A percentile compares a stretch with the other conserved stretches of the same genome.
Evolutionary conservation across 2,888 invertebrate species (phyloP).

Genomic region (Dusona sp.): DNA sequence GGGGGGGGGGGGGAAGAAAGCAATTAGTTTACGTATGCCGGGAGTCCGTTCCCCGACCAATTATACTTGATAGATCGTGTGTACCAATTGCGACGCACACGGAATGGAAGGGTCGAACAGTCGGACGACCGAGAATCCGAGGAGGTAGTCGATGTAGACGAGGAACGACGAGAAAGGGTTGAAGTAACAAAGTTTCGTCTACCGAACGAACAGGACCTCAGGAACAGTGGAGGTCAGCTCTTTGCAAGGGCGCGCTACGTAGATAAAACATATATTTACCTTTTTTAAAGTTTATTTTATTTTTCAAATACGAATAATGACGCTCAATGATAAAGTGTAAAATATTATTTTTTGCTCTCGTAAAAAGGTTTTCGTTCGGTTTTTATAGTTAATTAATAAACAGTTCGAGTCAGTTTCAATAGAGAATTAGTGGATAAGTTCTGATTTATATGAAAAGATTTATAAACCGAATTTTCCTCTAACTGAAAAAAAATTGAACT

Average conservation of each 20-base stretch:
- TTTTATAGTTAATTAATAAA: not conserved
- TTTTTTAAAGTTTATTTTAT: not conserved
- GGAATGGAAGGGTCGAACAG: not conserved
- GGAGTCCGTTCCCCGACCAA: not conserved
- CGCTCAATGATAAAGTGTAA: not conserved
- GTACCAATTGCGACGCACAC: not conserved
- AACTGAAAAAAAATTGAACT: too few species aligned
- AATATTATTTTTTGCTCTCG: not conserved
- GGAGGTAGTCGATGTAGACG: slow-evolving; percentile 58
- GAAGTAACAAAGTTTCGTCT: slow-evolving; percentile 74
- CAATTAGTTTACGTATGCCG: slow-evolving; percentile 30
- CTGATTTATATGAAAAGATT: too few species aligned
- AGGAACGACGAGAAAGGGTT: slow-evolving; percentile 72
- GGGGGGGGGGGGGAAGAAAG: not conserved
- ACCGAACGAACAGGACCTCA: slow-evolving; percentile 64
- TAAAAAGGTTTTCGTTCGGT: not conserved
- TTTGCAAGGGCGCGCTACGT: not conserved
- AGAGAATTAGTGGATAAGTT: not conserved
- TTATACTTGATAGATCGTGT: not conserved
- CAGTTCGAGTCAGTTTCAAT: not conserved
- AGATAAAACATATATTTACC: not conserved
- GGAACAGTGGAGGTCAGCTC: slow-evolving; percentile 34
- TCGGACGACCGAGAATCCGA: not conserved
- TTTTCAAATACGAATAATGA: not conserved
- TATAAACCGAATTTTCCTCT: too few species aligned